These are phyloP conservation scores for Dasysyrphus albostriatus DNA, from an alignment of 2,888 invertebrate species.

Conservation along the genomic window DNA sequence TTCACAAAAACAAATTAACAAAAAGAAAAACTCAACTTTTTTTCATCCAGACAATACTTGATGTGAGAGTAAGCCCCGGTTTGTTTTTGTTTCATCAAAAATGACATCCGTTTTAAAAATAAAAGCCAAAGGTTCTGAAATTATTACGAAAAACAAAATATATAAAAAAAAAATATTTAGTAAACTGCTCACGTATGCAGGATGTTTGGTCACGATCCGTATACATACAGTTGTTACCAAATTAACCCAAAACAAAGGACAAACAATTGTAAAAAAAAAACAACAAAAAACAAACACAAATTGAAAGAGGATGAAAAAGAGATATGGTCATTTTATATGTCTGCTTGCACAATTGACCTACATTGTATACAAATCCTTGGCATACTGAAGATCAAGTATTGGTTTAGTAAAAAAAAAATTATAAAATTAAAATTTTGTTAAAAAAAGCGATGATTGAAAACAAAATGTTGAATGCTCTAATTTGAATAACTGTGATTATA, in stretches of 20 bases:
- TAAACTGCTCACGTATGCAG: slow-evolving; percentile 69
- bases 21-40: not conserved
- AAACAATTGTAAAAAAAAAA: slow-evolving; percentile 6
- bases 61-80: not conserved
- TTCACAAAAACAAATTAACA: not conserved
- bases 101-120: slow-evolving; percentile 13
- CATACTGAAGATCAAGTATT: not conserved
- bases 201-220: slow-evolving; percentile 77
- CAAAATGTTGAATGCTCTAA: too few relatives aligned
- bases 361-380: not conserved
- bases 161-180: slow-evolving; percentile 21
- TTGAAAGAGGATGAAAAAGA: not conserved
- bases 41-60: not conserved
- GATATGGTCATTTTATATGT: slow-evolving; percentile 23
- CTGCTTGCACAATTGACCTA: slow-evolving; percentile 35
- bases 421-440: too few relatives aligned
- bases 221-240: slow-evolving; percentile 75
- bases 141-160: slow-evolving; percentile 25
- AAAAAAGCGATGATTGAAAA: too few relatives aligned
- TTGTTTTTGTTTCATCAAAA: slow-evolving; percentile 9
- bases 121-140: slow-evolving; percentile 13
- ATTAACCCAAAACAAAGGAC: slow-evolving; percentile 75
- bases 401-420: not conserved
- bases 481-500: too few relatives aligned
- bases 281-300: not conserved